phyloP scores from a whole-genome alignment of 2,797 vertebrate species.

The Oryzias dopingdopingensis region DNA sequence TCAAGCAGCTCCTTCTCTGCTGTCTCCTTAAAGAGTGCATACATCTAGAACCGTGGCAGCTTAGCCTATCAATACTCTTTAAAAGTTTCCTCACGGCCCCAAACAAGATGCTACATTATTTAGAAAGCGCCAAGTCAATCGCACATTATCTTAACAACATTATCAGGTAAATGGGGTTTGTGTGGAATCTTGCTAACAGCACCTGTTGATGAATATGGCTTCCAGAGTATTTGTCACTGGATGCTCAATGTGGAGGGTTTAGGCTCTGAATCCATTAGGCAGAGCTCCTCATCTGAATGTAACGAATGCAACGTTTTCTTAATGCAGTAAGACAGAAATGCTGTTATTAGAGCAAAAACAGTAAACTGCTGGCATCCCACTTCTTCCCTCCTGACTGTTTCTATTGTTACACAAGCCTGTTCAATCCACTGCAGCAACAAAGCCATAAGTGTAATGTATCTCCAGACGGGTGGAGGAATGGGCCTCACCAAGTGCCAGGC shows the following conservation, averaged over 20 bases:
- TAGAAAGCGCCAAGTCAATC: conserved; percentile 86
- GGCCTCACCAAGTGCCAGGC: conserved; percentile 54
- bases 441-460: conserved; percentile 59
- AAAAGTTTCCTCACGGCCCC: conserved; percentile 89
- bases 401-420: conserved; percentile 43
- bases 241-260: conserved; percentile 56
- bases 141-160: conserved; percentile 88
- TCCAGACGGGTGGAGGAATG: conserved; percentile 54
- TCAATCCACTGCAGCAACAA: conserved; percentile 53
- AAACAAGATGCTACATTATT: conserved; percentile 91
- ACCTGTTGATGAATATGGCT: conserved; percentile 45
- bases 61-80: conserved; percentile 93
- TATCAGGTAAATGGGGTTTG: conserved; percentile 77
- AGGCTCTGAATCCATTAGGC: conserved; percentile 53
- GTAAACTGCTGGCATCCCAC: conserved; percentile 20
- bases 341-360: conserved; percentile 24
- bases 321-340: conserved; percentile 35
- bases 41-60: conserved; percentile 83
- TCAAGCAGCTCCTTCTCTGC: conserved; percentile 49
- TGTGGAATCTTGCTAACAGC: conserved; percentile 49
- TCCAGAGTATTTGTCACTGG: conserved; percentile 50
- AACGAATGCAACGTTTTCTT: conserved; percentile 48
- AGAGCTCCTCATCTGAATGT: conserved; percentile 58
- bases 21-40: conserved; percentile 87
- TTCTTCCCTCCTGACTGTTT: conserved; percentile 26